phyloP scores from a whole-genome alignment of 2,797 vertebrate species.

The Oryzias sinensis region DNA sequence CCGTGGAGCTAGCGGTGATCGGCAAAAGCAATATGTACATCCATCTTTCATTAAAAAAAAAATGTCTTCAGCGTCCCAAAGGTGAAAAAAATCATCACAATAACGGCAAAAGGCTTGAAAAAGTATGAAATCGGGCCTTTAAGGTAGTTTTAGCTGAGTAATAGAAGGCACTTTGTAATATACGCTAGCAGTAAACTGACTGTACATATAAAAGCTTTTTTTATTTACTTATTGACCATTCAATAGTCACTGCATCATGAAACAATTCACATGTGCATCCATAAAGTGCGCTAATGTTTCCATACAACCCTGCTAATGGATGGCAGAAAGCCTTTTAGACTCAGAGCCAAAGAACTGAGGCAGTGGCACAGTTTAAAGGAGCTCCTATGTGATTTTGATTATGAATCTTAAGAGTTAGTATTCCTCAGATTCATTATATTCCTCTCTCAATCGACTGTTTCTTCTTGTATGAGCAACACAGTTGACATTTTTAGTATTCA shows the following conservation, averaged over 20 bases:
- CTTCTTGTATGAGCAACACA: neutral
- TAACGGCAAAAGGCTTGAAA: no score
- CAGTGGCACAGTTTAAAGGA: no score
- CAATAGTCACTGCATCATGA: slow-evolving; percentile 3
- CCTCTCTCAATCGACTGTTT: neutral
- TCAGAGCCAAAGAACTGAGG: neutral
- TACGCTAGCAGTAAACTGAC: neutral
- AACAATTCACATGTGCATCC: neutral
- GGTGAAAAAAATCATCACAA: no score
- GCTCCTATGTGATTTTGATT: slow-evolving; percentile 5
- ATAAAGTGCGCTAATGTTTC: slow-evolving; percentile 3
- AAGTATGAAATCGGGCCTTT: no score
- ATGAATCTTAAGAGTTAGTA: slow-evolving; percentile 5
- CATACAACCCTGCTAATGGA: neutral
- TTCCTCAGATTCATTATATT: neutral
- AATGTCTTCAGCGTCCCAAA: no score
- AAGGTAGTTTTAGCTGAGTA: slow-evolving; percentile 2
- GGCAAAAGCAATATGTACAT: no score
- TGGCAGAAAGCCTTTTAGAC: slow-evolving; percentile 4
- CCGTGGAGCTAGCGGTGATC: no score
- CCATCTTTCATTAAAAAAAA: no score
- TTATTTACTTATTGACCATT: neutral
- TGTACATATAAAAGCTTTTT: slow-evolving; percentile 1
- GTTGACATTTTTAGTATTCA: neutral
- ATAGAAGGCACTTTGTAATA: slow-evolving; percentile 6